A percentile compares a stretch with the other conserved stretches of the same genome.
phyloP scores from a whole-genome alignment of 2,113 vertebrate species.

The Bos indicus region DNA sequence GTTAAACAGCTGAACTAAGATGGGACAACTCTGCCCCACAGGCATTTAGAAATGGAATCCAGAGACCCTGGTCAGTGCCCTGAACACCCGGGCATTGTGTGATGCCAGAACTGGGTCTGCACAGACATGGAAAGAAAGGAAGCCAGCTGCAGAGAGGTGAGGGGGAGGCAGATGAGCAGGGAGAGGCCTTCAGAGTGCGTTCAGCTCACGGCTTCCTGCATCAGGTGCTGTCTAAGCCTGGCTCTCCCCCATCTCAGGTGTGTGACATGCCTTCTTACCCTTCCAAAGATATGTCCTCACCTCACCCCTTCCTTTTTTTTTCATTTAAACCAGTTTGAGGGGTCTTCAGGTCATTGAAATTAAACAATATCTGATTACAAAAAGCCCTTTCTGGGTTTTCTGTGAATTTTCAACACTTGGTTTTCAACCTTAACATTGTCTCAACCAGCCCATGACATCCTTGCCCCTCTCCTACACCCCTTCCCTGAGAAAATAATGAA shows the following conservation, averaged over 20 bases:
- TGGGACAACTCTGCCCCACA: not conserved
- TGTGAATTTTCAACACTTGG: not conserved
- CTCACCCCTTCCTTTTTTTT: not conserved
- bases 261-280: too few species aligned
- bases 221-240: not conserved
- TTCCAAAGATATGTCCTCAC: not conserved
- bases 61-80: not conserved
- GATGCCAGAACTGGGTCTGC: not conserved
- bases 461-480: not conserved
- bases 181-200: not conserved
- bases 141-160: not conserved
- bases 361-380: not conserved
- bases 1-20: not conserved
- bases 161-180: not conserved
- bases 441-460: not conserved
- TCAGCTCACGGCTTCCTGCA: not conserved
- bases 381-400: not conserved
- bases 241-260: accelerated
- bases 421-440: not conserved
- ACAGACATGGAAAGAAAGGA: accelerated
- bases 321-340: not conserved
- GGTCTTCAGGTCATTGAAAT: not conserved
- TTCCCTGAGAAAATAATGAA: not conserved
- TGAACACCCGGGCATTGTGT: not conserved
- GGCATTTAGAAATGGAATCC: not conserved